Evolutionary conservation across 2,888 invertebrate species (phyloP), one percentile per base, ranked within the genome.

Genomic region (Pecten maximus): DNA sequence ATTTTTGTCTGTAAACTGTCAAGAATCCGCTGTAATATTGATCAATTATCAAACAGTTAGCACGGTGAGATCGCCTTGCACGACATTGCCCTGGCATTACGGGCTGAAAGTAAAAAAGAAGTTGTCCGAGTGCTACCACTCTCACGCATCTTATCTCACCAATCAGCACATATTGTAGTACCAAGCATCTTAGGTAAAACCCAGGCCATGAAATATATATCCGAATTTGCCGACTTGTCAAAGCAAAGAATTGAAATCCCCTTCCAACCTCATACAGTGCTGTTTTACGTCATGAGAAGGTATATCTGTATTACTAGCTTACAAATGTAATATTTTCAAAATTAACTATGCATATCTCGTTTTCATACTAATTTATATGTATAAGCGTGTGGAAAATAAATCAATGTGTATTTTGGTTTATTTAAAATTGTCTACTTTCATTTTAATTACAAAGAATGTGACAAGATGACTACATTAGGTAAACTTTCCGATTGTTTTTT

Each of bases 1-100:
- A 35, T 74, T 74, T 35, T 74, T 15, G 74, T 35, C 74, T 74
- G 74, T 74, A 74, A 74, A 74, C 74, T 74, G 74, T 74, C 74
- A 35, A 16, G 74, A 28, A 74, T 74, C 12, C 23, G 12, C 35
- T 74, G 74, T 74, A 74, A 74, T 74, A 74, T 74, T 74, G 74
- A 74, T 74, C 74, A 74, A 74, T 74, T 74, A 74, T 74, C 74
- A 74, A 28, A 28, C 35, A 74, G 74, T 35, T 74, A 74, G 35
- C 35, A 74, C 0, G 1, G 74, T 12, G 23, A 74, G 74, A 74
- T 74, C 28, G 28, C 1, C 74, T 28, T 23, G 74, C 74, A 74
- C 74, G 74, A 35, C 74, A 74, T 23, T 35, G 35, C 6, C 35
- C 35, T 12, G 28, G 15, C 19, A 74, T 74, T 74, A 60, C 6